Evolutionary conservation across 2,113 vertebrate genomes (phyloP), one percentile per base, ranked within the genome.

Genomic region (Thamnaconus septentrionalis): DNA sequence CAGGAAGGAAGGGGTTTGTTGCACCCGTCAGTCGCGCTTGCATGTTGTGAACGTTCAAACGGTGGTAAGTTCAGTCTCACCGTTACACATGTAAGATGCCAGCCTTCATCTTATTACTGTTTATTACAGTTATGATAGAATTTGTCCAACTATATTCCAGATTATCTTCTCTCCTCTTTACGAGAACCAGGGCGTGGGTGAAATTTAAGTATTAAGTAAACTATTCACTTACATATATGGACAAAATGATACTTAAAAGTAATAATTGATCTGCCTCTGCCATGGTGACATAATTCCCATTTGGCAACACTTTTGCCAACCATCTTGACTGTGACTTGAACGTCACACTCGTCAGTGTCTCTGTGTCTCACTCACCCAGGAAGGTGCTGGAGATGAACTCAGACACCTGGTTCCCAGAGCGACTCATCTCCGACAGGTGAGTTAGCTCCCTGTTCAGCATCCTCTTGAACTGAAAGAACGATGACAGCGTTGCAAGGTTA

Each of bases 331-430:
- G 3, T 9, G 47, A 7, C 3, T 48, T 48, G 8, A 9, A 9
- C 11, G 7, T 8, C 10, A 10, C 4, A 6, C 47, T 48, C 47
- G 5, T 48, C 47, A 5, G 10, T n/a, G 56, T 41, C 3, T 5
- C 3, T 5, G 52, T 52, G 56, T 59, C 62, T 76, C 39, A 79
- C 96, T 96, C 89, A 99, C 97, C 97, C 90, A 99, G 91, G 90
- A 99, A 98, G 31, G 96, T 99, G 90, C 91, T 99, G 53, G 96
- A 99, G 85, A 99, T 98, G 86, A 91, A 99, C 88, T 99, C 97
- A 1, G 97, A 99, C 80, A 99, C 97, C 85, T 99, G 97, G 86
- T 99, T 99, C 84, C 97, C 97, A 71, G 97, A 99, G 43, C 97
- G 93, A 87, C 97, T 99, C 95, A 98, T 99, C 93, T 98, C 97